Evolutionary conservation across 2,113 vertebrate genomes (phyloP).

Genomic region (Stictonetta naevosa): DNA sequence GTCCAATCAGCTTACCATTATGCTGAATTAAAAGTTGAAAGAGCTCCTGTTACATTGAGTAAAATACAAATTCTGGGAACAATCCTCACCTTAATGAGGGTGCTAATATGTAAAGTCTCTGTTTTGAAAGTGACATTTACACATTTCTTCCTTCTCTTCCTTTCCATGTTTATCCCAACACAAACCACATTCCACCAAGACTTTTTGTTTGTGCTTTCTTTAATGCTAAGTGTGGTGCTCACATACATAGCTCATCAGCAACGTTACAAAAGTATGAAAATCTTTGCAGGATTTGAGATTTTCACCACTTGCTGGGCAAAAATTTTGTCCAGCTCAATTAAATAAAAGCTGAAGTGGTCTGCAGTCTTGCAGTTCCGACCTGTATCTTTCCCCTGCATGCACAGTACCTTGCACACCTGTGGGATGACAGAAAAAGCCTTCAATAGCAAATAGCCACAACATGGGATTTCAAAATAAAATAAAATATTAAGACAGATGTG

Average conservation of each 20-base stretch:
- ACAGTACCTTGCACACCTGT: background rate
- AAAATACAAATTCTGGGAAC: background rate
- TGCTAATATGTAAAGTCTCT: background rate
- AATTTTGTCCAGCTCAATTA: accelerated
- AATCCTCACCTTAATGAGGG: background rate
- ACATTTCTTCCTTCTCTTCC: background rate
- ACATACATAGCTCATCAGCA: background rate
- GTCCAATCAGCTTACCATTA: background rate
- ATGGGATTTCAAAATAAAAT: background rate
- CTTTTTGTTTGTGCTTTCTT: background rate
- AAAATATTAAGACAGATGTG: background rate
- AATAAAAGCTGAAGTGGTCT: background rate
- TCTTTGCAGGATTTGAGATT: background rate
- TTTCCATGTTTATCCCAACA: background rate
- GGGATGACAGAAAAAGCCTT: background rate
- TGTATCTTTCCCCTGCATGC: background rate
- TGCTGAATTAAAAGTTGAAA: background rate
- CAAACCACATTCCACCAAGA: background rate
- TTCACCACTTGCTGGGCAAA: background rate
- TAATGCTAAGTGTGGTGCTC: background rate
- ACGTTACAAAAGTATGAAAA: background rate
- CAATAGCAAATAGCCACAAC: background rate
- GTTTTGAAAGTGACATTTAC: background rate
- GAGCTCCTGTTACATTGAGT: accelerated
- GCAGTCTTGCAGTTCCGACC: background rate